Conservation (phyloP, 2,888 invertebrate genomes). For the Epistrophe eligans region DNA sequence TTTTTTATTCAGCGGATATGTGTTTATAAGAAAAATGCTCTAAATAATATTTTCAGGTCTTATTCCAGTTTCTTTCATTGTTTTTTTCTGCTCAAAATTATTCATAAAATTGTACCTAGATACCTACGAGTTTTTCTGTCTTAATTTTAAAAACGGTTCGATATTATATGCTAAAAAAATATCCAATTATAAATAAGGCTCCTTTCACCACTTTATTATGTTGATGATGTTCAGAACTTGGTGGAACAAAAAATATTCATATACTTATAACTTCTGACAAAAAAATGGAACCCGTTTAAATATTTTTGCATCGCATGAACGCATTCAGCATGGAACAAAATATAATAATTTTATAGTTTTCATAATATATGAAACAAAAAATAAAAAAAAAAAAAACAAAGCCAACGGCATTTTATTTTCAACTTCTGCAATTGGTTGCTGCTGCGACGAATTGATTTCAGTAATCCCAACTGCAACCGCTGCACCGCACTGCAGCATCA, state of each 20-base stretch:
- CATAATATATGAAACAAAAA: slow-evolving; percentile 17
- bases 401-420: slow-evolving; percentile 69
- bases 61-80: neutral
- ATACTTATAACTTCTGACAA: slow-evolving; percentile 4
- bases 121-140: neutral
- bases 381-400: slow-evolving; percentile 26
- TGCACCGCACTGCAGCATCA: slow-evolving; percentile 4
- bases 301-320: slow-evolving; percentile 38
- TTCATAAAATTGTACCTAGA: neutral
- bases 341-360: slow-evolving; percentile 70
- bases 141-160: neutral
- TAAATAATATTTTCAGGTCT: too few relatives aligned
- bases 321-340: slow-evolving; percentile 65
- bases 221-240: neutral
- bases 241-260: neutral
- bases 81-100: neutral
- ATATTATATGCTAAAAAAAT: neutral
- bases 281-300: slow-evolving; percentile 50
- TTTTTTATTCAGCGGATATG: too few relatives aligned
- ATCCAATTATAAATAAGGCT: slow-evolving; percentile 8
- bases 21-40: too few relatives aligned
- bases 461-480: slow-evolving; percentile 49
- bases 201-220: neutral
- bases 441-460: slow-evolving; percentile 64
- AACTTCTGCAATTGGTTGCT: slow-evolving; percentile 71